Base-by-base conservation (phyloP, 2,888 invertebrate species). In the Drosophila ustulata region DNA sequence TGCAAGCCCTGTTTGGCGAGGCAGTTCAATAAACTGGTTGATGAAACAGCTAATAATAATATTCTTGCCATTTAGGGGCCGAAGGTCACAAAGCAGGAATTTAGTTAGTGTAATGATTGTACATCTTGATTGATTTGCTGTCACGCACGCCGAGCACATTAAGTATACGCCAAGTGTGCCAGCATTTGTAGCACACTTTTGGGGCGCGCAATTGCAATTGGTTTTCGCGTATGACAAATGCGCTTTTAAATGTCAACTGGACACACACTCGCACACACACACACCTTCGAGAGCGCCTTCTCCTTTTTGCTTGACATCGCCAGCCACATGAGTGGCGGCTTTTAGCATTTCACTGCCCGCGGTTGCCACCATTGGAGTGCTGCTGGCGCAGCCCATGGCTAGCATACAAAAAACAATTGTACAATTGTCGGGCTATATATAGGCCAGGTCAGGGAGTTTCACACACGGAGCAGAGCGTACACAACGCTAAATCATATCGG, bases 271-370 rank as follows among this genome's bases (percentile, higher is more conserved):
- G 65, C 52, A 86, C 83, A 70, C 52, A 41, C 57, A 71, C 82
- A 72, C 78, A 91, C 90, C 90, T 91, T 83, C 81, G 4, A 90
- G 82, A 7, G 81, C 88, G 43, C 77, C 82, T 79, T 90, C 91
- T 55, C 91, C 90, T 56, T 82, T 79, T 76, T 87, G 75, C 52
- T 89, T 82, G 46, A 87, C 91, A 78, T 90, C 89, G 57, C 77
- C 68, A 59, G 89, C 89, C 80, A 71, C 90, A 84, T 90, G 90
- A 79, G 88, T 82, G 71, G 91, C 91, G 58, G 90, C 89, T 72
- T 91, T 91, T 62, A 91, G 71, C 81, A 91, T 90, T 82, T 91
- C 91, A 84, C 90, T 90, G 71, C 91, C 91, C 56, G 89, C 89
- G 26, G 91, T 90, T 66, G 91, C 91, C 77, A 91, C 81, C 91